Evolutionary conservation across 2,888 invertebrate species (phyloP), one percentile per base, ranked within the genome.

Genomic region (Oxycera nigricornis): DNA sequence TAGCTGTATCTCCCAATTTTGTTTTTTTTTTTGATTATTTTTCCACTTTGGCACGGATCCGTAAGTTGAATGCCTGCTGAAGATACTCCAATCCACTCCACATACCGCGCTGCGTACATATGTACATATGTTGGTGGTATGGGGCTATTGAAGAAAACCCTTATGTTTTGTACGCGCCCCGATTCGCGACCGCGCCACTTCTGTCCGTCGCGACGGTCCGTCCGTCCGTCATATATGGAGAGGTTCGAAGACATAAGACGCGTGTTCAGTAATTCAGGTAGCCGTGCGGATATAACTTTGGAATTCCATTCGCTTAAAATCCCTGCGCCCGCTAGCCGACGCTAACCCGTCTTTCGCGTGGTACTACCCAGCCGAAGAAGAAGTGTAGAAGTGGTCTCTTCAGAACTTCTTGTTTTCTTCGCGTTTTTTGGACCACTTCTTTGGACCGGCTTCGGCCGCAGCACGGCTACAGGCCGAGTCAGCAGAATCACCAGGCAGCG

Each of bases 241-340:
- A 67, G 67, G 65, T 35, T 65, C 73, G 73, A 80, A 80, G 79
- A 79, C 79, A 79, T 80, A 78, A 80, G 80, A 80, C 81, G 81
- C 81, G 81, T 81, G 81, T 81, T 81, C 80, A 79, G 80, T 81
- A 81, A 81, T 80, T 79, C 81, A 81, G 81, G 81, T 81, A 81
- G 81, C 81, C 79, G 79, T 78, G 76, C 79, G 78, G 78, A 79
- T 79, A 79, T 79, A 79, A 79, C 77, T 79, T 78, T 79, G 78
- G 79, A 79, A 79, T 79, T 79, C 77, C 77, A 77, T 76, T 74
- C 72, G 70, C 73, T 75, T 73, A 76, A 74, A 31, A 70, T 75
- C 70, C 72, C 65, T 57, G 70, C 62, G 31, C 46, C 74, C 76
- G 73, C 52, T n/a, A 28, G n/a, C 55, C 52, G 35, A 28, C 22